Base-by-base conservation (phyloP, 2,888 invertebrate species). In the Ichneumoninae sp. region DNA sequence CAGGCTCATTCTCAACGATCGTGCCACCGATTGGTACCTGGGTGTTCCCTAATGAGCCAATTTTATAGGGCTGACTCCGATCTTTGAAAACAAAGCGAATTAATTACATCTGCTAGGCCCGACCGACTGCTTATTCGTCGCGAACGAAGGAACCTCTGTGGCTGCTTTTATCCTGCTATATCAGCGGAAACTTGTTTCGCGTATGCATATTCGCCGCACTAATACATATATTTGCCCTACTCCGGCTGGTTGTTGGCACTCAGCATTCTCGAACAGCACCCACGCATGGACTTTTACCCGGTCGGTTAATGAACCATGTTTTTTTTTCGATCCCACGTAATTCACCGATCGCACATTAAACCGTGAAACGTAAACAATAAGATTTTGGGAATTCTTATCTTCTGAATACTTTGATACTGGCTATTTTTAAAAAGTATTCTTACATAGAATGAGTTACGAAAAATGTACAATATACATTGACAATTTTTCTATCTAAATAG, bases 41-140 rank as follows among this genome's bases (percentile, higher is more conserved):
- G 88, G 87, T 88, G 87, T 88, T 88, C 88, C 87, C 86, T 91
- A 91, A 91, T 89, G 90, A 91, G 88, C 84, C 85, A 84, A 89
- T 91, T 91, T 90, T 88, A 89, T 90, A 87, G 88, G 87, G 83
- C 62, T 83, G 85, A 82, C 84, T 89, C 87, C 87, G 87, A 83
- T 84, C 87, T 86, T 76, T 44, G 76, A 88, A 87, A 89, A 82
- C 85, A 82, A 77, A 88, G 81, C 82, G 86, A 89, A 92, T 92
- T 90, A 89, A 91, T 91, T 88, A 79, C 82, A 33, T 33, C 70
- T 16, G 60, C 57, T 44, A 68, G 77, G 77, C 33, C 19, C 26
- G 44, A 22, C 54, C n/a, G 47, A 16, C 54, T 44, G 62, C 70
- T 83, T 83, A 69, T 71, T 80, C 26, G 60, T 66, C 72, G 62